phyloP scores from a whole-genome alignment of 2,888 invertebrate genomes.

The Pterostichus niger region DNA sequence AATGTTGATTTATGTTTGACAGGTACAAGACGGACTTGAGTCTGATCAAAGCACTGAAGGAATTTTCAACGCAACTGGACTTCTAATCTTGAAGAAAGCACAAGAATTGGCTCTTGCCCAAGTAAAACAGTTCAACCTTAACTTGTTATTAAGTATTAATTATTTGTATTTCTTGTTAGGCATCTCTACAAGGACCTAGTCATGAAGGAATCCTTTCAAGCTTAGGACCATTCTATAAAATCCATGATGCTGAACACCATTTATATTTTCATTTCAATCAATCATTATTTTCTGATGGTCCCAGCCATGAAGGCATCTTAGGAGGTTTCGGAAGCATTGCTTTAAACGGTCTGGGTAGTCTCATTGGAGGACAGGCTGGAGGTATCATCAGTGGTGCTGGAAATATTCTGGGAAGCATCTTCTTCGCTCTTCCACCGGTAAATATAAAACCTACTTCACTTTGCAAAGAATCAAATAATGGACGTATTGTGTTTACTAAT shows the following conservation, averaged over 20 bases:
- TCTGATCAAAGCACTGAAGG: neutral
- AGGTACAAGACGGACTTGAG: neutral
- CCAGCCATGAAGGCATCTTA: slow-evolving; percentile 21
- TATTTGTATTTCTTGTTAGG: no score
- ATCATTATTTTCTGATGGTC: neutral
- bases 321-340: slow-evolving; percentile 14
- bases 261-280: neutral
- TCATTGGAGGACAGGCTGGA: neutral
- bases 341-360: neutral
- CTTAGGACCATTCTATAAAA: neutral
- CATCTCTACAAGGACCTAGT: neutral
- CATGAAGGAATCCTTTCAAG: slow-evolving; percentile 20
- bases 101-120: neutral
- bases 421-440: slow-evolving; percentile 3
- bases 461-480: no score
- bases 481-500: no score
- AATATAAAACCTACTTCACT: neutral
- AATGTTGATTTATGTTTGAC: neutral
- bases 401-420: neutral
- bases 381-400: neutral
- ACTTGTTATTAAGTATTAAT: no score
- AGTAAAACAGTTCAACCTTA: no score
- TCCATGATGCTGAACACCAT: neutral
- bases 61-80: neutral
- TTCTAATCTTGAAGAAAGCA: neutral